These are phyloP conservation scores for Bombycilla garrulus DNA, from an alignment of 2,113 vertebrate species.

Conservation along the genomic window DNA sequence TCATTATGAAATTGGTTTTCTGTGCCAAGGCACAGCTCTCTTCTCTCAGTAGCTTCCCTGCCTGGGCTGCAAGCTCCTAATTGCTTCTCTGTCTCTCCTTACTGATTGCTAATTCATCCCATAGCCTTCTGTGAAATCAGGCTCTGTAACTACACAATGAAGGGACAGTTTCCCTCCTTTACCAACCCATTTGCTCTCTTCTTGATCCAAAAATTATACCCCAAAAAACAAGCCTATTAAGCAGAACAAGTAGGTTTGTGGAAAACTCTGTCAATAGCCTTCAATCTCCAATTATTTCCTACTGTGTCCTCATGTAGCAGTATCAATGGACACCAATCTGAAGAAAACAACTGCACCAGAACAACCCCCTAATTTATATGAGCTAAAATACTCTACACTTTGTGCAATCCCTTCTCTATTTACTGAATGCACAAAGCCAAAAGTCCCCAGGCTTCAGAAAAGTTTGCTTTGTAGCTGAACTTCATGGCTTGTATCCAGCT, in stretches of 20 bases:
- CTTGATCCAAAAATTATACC: neutral
- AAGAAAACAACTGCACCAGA: neutral
- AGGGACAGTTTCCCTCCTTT: neutral
- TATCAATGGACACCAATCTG: neutral
- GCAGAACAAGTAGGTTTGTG: neutral
- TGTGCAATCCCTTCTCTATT: neutral
- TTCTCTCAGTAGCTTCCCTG: neutral
- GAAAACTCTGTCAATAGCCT: neutral
- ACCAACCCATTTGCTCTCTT: neutral
- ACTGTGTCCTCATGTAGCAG: neutral
- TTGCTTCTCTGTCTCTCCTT: neutral
- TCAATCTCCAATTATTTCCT: neutral
- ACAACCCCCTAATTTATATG: neutral
- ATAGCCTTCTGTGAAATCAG: neutral
- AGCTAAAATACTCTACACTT: neutral
- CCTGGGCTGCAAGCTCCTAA: neutral
- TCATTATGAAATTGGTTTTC: neutral
- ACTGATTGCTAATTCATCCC: neutral
- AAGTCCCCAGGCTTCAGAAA: neutral
- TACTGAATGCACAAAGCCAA: neutral
- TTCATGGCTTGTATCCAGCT: conserved; percentile 33
- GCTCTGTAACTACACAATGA: neutral
- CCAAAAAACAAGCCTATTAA: neutral
- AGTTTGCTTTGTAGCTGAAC: conserved; percentile 43
- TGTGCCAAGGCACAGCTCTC: neutral